phyloP scores from a whole-genome alignment of 2,797 vertebrate species.

The Pseudochaenichthys georgianus region DNA sequence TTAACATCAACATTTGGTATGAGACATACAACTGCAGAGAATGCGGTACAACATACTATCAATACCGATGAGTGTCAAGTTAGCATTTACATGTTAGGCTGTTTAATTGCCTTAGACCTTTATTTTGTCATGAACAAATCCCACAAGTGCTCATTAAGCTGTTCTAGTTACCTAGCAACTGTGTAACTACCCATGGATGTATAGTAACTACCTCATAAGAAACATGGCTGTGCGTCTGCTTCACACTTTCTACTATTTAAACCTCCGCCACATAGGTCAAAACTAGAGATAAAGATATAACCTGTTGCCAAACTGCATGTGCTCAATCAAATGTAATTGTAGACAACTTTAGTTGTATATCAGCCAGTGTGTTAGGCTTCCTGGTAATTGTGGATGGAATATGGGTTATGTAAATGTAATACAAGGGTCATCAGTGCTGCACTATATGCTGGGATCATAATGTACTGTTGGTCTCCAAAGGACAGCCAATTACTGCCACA shows the following conservation, averaged over 20 bases:
- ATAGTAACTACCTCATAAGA: constrained; percentile 26
- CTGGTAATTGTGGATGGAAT: not conserved
- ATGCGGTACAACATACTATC: not conserved
- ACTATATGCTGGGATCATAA: not conserved
- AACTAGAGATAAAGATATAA: not conserved
- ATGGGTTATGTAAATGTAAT: not conserved
- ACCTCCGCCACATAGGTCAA: constrained; percentile 6
- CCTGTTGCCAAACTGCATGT: constrained; percentile 38
- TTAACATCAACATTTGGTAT: not conserved
- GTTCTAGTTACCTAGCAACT: constrained; percentile 66
- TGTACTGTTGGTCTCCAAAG: constrained; percentile 1
- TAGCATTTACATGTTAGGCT: constrained; percentile 12
- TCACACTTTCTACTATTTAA: constrained; percentile 15
- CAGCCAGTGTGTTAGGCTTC: not conserved
- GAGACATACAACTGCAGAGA: not conserved
- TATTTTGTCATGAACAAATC: constrained; percentile 27
- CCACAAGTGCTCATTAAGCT: constrained; percentile 37
- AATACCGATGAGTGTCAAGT: not conserved
- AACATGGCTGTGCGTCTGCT: constrained; percentile 10
- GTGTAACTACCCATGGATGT: constrained; percentile 18
- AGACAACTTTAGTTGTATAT: not conserved
- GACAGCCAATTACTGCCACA: not conserved
- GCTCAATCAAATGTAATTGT: not conserved
- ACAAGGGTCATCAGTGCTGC: not conserved
- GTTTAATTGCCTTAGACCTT: not conserved